A percentile compares a stretch with the other conserved stretches of the same genome.
phyloP scores from a whole-genome alignment of 1,140 invertebrate genomes.

The Papilio aristodemus region DNA sequence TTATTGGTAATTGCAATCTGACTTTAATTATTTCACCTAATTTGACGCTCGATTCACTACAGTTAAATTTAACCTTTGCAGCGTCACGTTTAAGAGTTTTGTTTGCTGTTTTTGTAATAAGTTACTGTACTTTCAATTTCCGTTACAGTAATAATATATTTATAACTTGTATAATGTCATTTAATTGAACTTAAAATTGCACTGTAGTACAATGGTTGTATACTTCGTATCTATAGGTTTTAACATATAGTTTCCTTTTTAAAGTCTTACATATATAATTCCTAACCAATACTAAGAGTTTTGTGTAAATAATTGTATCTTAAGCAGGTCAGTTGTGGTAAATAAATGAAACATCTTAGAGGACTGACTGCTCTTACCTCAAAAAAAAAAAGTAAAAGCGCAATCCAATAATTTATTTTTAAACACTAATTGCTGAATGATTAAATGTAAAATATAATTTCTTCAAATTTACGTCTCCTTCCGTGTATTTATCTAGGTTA shows the following conservation, averaged over 20 bases:
- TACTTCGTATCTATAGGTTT: neutral
- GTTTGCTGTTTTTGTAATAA: slow-evolving; percentile 10
- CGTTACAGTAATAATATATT: neutral
- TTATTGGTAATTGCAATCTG: neutral
- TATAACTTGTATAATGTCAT: neutral
- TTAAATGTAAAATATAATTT: neutral
- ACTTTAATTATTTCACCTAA: slow-evolving; percentile 8
- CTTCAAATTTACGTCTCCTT: neutral
- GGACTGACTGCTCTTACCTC: too few relatives aligned
- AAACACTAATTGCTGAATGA: too few relatives aligned
- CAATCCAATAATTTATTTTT: too few relatives aligned
- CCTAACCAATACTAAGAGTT: too few relatives aligned
- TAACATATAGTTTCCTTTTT: too few relatives aligned
- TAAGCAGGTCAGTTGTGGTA: too few relatives aligned
- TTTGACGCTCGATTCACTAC: neutral
- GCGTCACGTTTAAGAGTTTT: slow-evolving; percentile 8
- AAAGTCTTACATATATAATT: too few relatives aligned
- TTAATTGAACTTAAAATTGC: neutral
- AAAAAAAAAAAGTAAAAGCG: too few relatives aligned
- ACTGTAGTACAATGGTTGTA: neutral
- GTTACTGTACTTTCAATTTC: slow-evolving; percentile 3
- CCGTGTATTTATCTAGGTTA: neutral
- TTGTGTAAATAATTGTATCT: too few relatives aligned
- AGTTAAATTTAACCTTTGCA: slow-evolving; percentile 7
- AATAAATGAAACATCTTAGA: too few relatives aligned